phyloP scores from a whole-genome alignment of 2,113 vertebrate species.

The Dromiciops gliroides region DNA sequence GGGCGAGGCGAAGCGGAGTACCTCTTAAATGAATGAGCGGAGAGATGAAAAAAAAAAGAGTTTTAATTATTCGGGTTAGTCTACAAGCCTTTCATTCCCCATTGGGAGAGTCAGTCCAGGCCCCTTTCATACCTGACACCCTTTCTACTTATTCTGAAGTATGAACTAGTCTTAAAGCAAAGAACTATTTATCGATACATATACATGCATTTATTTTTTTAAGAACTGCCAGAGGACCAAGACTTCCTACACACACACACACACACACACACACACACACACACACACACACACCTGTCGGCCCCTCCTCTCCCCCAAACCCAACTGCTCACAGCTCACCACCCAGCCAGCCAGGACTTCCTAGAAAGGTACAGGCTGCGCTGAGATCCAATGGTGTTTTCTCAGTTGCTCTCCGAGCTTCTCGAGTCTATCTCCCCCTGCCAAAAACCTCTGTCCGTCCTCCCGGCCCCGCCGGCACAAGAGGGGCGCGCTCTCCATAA shows the following conservation, averaged over 20 bases:
- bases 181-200: not conserved
- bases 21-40: not conserved
- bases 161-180: not conserved
- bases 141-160: not conserved
- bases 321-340: not conserved
- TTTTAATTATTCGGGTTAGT: not conserved
- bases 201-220: not conserved
- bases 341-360: not conserved
- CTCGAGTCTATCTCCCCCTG: not conserved
- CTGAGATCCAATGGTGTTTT: not conserved
- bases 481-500: not conserved
- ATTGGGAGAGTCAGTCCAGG: not conserved
- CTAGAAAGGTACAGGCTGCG: not conserved
- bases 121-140: not conserved
- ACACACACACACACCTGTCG: not conserved
- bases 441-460: not conserved
- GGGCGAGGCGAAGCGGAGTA: not conserved
- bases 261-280: not conserved
- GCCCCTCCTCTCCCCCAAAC: not conserved
- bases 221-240: not conserved
- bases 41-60: not conserved
- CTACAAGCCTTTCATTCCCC: not conserved
- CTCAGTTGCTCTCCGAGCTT: not conserved
- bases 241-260: not conserved
- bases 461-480: not conserved